phyloP scores from a whole-genome alignment of 2,113 vertebrate species.

The Indicator indicator region DNA sequence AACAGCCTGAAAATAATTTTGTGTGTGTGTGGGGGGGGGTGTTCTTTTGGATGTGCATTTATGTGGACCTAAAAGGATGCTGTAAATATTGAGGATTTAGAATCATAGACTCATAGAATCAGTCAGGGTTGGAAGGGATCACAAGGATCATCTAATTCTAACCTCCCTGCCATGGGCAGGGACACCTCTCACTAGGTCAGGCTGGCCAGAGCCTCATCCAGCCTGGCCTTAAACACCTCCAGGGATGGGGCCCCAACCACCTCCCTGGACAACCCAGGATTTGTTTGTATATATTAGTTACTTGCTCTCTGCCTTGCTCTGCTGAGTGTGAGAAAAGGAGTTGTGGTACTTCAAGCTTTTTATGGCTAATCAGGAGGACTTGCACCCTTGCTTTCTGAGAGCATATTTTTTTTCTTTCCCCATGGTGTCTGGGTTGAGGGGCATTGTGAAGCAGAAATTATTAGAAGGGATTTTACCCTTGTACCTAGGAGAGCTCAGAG shows the following conservation, averaged over 20 bases:
- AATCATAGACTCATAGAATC: too few relatives aligned
- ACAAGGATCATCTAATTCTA: too few relatives aligned
- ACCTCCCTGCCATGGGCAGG: too few relatives aligned
- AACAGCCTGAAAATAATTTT: background rate
- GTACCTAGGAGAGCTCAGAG: background rate
- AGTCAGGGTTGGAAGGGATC: too few relatives aligned
- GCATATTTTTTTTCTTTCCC: background rate
- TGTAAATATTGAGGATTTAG: background rate
- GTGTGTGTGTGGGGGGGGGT: background rate
- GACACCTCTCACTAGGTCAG: too few relatives aligned
- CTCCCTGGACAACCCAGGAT: too few relatives aligned
- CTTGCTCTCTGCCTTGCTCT: background rate
- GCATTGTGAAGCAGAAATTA: background rate
- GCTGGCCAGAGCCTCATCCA: too few relatives aligned
- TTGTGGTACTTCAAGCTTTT: background rate
- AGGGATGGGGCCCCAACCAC: too few relatives aligned
- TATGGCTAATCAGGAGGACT: background rate
- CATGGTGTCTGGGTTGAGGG: fast-evolving
- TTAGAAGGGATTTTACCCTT: background rate
- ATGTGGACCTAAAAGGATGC: background rate
- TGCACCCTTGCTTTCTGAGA: background rate
- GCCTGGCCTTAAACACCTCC: too few relatives aligned
- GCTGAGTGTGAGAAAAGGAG: background rate
- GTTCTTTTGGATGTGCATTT: fast-evolving
- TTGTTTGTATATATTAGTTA: background rate